A percentile compares a stretch with the other conserved stretches of the same genome.
Evolutionary conservation across 2,113 vertebrate genomes (phyloP).

Genomic region (Callipepla californica): DNA sequence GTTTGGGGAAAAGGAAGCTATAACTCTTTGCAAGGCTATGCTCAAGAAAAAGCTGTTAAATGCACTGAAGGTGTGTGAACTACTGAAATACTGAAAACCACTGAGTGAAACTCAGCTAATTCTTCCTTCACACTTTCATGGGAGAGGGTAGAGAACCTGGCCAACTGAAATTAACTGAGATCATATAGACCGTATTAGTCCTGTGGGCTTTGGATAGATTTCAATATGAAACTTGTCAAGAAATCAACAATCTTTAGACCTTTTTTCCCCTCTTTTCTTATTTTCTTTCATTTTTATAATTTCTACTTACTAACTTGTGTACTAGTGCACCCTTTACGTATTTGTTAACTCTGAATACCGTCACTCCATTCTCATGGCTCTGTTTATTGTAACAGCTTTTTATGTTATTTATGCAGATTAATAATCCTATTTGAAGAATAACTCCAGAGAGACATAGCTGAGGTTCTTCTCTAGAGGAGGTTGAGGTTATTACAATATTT

Average conservation of each 20-base stretch:
- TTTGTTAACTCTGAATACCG: neutral
- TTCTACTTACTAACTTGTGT: neutral
- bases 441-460: neutral
- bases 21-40: neutral
- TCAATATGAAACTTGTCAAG: neutral
- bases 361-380: neutral
- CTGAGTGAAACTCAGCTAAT: neutral
- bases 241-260: neutral
- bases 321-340: neutral
- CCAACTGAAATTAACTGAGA: neutral
- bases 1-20: neutral
- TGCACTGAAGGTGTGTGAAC: neutral
- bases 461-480: neutral
- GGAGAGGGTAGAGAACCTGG: neutral
- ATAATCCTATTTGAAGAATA: slow-evolving; percentile 14
- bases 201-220: neutral
- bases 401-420: slow-evolving; percentile 5
- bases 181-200: neutral
- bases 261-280: neutral
- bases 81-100: neutral
- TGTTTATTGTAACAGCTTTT: neutral
- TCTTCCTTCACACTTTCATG: neutral
- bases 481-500: slow-evolving; percentile 24
- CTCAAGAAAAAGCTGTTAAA: neutral
- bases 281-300: neutral